phyloP scores from a whole-genome alignment of 2,113 vertebrate genomes.

The Clupea harengus region DNA sequence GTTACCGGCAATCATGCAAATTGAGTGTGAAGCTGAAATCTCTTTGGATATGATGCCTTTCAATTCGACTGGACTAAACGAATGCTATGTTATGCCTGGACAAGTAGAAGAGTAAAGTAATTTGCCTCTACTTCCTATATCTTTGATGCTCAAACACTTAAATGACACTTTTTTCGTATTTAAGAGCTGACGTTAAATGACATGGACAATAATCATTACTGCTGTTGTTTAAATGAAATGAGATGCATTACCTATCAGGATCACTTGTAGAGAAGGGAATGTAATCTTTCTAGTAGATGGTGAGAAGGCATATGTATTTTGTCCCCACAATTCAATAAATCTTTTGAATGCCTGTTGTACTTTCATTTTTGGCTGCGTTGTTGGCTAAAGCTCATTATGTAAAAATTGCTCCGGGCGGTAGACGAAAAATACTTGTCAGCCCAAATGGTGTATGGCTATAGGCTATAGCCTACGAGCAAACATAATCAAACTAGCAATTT shows the following conservation, averaged over 20 bases:
- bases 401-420: not conserved
- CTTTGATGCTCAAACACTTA: not conserved
- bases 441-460: too few species aligned
- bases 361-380: not conserved
- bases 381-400: not conserved
- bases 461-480: too few species aligned
- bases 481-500: too few species aligned
- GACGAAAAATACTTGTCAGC: too few species aligned
- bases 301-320: not conserved
- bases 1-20: conserved; percentile 57
- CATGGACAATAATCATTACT: not conserved
- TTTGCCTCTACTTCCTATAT: not conserved
- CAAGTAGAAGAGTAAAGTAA: conserved; percentile 40
- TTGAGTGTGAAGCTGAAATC: conserved; percentile 67
- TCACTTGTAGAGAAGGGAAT: not conserved
- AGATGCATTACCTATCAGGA: not conserved
- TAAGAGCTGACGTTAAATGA: not conserved
- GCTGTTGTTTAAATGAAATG: not conserved
- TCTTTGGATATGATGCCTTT: conserved; percentile 64
- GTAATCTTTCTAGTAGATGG: not conserved
- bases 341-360: not conserved
- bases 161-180: not conserved
- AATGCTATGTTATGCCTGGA: conserved; percentile 55
- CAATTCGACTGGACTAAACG: conserved; percentile 36
- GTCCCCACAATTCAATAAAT: not conserved